These are phyloP conservation scores for Selenia dentaria DNA, from an alignment of 2,888 invertebrate genomes.

Conservation along the genomic window DNA sequence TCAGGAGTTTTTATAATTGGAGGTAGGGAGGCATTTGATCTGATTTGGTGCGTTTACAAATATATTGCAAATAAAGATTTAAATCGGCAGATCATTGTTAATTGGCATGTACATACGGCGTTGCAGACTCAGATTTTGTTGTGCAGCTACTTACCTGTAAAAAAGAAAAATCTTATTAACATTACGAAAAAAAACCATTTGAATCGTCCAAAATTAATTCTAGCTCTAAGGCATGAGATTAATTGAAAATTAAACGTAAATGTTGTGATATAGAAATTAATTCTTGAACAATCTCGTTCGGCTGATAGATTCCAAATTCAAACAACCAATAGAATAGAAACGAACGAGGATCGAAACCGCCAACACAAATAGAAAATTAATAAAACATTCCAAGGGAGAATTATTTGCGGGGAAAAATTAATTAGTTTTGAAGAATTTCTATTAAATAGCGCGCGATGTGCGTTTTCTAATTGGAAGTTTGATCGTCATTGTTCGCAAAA, in stretches of 20 bases:
- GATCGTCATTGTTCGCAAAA: constrained; percentile 8
- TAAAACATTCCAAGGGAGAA: constrained; percentile 52
- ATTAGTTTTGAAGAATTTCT: constrained; percentile 60
- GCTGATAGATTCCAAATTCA: constrained; percentile 17
- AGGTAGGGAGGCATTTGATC: constrained; percentile 8
- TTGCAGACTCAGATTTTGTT: constrained; percentile 26
- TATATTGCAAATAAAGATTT: background rate
- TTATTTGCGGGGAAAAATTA: constrained; percentile 61
- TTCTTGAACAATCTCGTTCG: constrained; percentile 14
- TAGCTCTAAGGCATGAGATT: too few relatives aligned
- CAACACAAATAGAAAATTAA: constrained; percentile 55
- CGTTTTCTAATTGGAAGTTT: constrained; percentile 11
- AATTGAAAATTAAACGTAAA: background rate
- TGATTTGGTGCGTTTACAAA: constrained; percentile 29
- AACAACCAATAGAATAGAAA: constrained; percentile 31
- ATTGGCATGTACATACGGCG: constrained; percentile 40
- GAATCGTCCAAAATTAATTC: too few relatives aligned
- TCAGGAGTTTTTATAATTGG: constrained; percentile 25
- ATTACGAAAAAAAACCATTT: too few relatives aligned
- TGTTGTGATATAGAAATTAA: constrained; percentile 1
- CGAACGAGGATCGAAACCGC: constrained; percentile 12
- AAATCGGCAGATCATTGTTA: constrained; percentile 1
- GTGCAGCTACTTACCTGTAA: constrained; percentile 65
- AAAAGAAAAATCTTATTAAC: constrained; percentile 28
- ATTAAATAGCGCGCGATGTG: constrained; percentile 34